A percentile compares a stretch with the other conserved stretches of the same genome.
phyloP scores from a whole-genome alignment of 2,888 invertebrate genomes.

The Periphyllus acericola region DNA sequence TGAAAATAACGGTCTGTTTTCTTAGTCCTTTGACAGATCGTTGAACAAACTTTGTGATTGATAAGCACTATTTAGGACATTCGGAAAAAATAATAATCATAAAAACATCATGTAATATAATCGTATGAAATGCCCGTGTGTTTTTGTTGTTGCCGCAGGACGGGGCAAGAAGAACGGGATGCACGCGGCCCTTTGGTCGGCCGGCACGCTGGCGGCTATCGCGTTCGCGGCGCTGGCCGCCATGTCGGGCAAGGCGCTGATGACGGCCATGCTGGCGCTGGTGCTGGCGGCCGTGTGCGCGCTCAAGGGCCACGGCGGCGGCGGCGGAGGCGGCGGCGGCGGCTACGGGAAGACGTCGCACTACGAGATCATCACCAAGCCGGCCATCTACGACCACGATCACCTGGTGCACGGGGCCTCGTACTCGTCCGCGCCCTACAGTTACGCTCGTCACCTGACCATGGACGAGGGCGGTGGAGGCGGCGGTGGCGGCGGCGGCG shows the following conservation, averaged over 20 bases:
- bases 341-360: conserved; percentile 63
- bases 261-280: conserved; percentile 84
- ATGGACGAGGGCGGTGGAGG: conserved; percentile 32
- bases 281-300: conserved; percentile 78
- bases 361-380: conserved; percentile 65
- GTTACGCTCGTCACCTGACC: conserved; percentile 63
- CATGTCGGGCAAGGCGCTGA: conserved; percentile 84
- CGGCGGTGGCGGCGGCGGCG: too few relatives aligned
- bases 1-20: too few relatives aligned
- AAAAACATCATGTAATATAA: too few relatives aligned
- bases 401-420: conserved; percentile 62
- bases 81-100: too few relatives aligned
- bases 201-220: conserved; percentile 81
- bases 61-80: too few relatives aligned
- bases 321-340: conserved; percentile 62
- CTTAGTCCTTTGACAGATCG: too few relatives aligned
- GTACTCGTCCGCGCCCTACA: conserved; percentile 63
- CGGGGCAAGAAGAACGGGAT: conserved; percentile 61
- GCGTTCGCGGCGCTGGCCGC: conserved; percentile 84
- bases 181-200: conserved; percentile 64
- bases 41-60: too few relatives aligned
- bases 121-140: too few relatives aligned
- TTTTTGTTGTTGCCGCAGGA: background rate
- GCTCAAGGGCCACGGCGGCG: conserved; percentile 63
- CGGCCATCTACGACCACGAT: conserved; percentile 63